These are phyloP conservation scores for Mythimna loreyi DNA, from an alignment of 2,888 invertebrate species.

Conservation along the genomic window DNA sequence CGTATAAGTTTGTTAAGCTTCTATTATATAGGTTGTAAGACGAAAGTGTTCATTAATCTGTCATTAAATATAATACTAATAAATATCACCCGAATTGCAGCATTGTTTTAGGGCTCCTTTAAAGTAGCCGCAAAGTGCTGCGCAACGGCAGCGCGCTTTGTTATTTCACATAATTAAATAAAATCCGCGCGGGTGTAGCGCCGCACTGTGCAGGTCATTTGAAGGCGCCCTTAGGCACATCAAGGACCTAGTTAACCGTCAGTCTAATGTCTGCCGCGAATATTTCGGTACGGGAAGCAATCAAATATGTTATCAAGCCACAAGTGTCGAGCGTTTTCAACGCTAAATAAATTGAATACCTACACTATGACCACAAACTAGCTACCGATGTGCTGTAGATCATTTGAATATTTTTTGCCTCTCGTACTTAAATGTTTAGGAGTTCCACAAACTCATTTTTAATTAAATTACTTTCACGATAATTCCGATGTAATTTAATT, in stretches of 20 bases:
- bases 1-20: conserved; percentile 29
- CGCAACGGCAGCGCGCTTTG: no score
- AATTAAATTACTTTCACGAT: no score
- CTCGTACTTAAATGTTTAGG: background rate
- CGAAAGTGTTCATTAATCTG: conserved; percentile 60
- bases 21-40: conserved; percentile 65
- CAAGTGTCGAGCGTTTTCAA: background rate
- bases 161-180: no score
- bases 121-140: no score
- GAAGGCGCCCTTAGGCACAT: no score
- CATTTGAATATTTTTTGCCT: background rate
- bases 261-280: background rate
- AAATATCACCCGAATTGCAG: conserved; percentile 1
- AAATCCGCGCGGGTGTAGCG: no score
- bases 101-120: no score
- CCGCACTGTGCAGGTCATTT: no score
- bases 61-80: conserved; percentile 9
- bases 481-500: no score
- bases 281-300: conserved; percentile 5
- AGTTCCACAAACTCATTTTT: background rate
- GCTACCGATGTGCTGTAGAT: background rate
- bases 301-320: background rate
- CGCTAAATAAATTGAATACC: background rate
- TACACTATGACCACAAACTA: background rate
- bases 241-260: background rate